A percentile compares a stretch with the other conserved stretches of the same genome.
Evolutionary conservation across 2,797 vertebrate genomes (phyloP).

Genomic region (Enteromius fasciolatus): DNA sequence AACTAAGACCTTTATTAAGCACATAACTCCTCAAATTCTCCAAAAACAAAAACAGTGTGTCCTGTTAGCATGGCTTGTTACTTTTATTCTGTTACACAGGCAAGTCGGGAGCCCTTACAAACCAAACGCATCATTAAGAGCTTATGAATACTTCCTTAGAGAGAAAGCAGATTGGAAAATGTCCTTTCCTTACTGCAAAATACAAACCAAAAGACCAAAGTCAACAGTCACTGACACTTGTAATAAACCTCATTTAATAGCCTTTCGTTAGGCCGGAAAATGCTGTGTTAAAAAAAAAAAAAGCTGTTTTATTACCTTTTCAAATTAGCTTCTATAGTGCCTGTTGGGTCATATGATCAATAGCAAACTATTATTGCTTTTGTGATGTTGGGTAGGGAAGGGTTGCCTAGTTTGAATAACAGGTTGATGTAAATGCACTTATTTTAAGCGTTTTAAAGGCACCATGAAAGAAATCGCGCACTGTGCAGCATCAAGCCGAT

Average conservation of each 20-base stretch:
- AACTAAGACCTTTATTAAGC: conserved; percentile 25
- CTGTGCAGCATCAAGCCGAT: background rate
- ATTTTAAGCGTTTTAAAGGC: background rate
- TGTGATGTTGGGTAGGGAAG: background rate
- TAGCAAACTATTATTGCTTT: background rate
- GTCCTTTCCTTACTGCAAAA: background rate
- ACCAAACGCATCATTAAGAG: background rate
- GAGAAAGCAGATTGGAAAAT: background rate
- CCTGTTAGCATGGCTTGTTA: background rate
- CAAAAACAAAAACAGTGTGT: background rate
- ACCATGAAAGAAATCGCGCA: background rate
- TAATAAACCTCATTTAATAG: background rate
- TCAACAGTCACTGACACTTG: background rate
- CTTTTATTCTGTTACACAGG: background rate
- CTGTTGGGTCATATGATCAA: background rate
- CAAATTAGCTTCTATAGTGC: background rate
- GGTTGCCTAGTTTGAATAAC: background rate
- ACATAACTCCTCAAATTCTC: conserved; percentile 3
- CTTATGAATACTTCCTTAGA: background rate
- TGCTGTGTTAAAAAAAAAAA: background rate
- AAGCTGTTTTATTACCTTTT: background rate
- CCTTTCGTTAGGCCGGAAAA: background rate
- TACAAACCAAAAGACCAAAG: background rate
- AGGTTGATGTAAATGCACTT: background rate
- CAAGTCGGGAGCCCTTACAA: background rate